Evolutionary conservation across 2,113 vertebrate genomes (phyloP).

Genomic region (Xyliphius kryptos): DNA sequence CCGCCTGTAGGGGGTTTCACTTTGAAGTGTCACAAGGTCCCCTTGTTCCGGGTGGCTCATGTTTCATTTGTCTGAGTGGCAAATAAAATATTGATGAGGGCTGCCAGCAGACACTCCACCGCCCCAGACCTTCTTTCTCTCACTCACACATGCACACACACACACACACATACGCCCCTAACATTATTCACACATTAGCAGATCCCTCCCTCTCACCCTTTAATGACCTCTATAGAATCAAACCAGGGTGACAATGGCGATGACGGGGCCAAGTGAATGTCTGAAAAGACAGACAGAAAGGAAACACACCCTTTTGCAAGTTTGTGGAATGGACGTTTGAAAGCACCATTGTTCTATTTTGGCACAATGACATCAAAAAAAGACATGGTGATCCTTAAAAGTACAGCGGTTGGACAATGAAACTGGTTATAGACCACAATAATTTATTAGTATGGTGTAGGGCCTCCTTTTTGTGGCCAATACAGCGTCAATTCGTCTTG

Average conservation of each 20-base stretch:
- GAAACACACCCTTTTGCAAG: too few species aligned
- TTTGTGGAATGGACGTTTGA: too few species aligned
- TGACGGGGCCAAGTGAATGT: too few species aligned
- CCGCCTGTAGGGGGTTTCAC: constrained; percentile 98
- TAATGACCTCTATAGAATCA: constrained; percentile 58
- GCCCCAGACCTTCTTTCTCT: constrained; percentile 40
- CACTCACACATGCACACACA: constrained; percentile 23
- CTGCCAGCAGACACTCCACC: constrained; percentile 73
- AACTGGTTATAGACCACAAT: too few species aligned
- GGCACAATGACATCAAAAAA: too few species aligned
- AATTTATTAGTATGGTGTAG: too few species aligned
- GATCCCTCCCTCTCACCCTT: constrained; percentile 57
- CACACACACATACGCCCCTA: constrained; percentile 58
- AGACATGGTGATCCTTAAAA: too few species aligned
- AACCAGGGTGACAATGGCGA: constrained; percentile 54
- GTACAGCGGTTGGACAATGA: too few species aligned
- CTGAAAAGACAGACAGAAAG: too few species aligned
- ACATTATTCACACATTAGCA: constrained; percentile 96
- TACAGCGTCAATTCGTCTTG: too few species aligned
- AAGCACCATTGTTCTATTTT: too few species aligned
- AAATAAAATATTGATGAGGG: constrained; percentile 99
- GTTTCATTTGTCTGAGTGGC: constrained; percentile 99
- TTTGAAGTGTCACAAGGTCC: constrained; percentile 99
- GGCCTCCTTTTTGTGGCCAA: too few species aligned
- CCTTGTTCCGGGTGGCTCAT: constrained; percentile 99